phyloP scores from a whole-genome alignment of 2,888 invertebrate species.

The Drosophila mettleri region DNA sequence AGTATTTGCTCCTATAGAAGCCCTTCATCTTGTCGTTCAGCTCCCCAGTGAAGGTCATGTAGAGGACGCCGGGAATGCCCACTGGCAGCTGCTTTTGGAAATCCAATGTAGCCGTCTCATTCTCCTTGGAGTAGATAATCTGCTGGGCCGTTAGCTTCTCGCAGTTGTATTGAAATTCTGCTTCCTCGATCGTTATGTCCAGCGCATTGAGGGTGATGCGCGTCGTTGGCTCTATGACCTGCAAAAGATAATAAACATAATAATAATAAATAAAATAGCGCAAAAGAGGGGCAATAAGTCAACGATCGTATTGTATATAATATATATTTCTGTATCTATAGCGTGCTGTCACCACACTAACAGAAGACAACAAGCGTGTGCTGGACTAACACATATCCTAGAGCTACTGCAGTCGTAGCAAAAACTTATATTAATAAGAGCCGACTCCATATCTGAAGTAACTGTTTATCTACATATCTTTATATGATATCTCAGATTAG shows the following conservation, averaged over 20 bases:
- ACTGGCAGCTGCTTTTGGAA: constrained; percentile 88
- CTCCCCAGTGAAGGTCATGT: constrained; percentile 92
- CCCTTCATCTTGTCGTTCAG: constrained; percentile 97
- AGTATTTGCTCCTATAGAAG: constrained; percentile 96
- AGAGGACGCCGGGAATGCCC: constrained; percentile 87
- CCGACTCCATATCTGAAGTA: too few species aligned
- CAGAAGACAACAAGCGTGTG: neutral
- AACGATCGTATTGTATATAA: constrained; percentile 45
- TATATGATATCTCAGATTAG: too few species aligned
- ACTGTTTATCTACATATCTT: too few species aligned
- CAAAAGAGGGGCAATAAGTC: constrained; percentile 48
- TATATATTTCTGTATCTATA: neutral
- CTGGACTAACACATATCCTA: neutral
- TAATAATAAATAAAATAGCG: constrained; percentile 25
- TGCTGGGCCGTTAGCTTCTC: constrained; percentile 81
- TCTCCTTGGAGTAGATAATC: constrained; percentile 85
- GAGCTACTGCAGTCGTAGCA: too few species aligned
- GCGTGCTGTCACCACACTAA: constrained; percentile 25
- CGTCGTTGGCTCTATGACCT: constrained; percentile 89
- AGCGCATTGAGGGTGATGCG: constrained; percentile 91
- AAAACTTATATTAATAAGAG: too few species aligned
- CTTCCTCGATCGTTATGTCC: constrained; percentile 90
- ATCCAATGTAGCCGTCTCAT: constrained; percentile 89
- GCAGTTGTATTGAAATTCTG: constrained; percentile 86
- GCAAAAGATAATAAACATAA: constrained; percentile 72